Evolutionary conservation across 2,888 invertebrate species (phyloP), one percentile per base, ranked within the genome.

Genomic region (Perithous albicinctus): DNA sequence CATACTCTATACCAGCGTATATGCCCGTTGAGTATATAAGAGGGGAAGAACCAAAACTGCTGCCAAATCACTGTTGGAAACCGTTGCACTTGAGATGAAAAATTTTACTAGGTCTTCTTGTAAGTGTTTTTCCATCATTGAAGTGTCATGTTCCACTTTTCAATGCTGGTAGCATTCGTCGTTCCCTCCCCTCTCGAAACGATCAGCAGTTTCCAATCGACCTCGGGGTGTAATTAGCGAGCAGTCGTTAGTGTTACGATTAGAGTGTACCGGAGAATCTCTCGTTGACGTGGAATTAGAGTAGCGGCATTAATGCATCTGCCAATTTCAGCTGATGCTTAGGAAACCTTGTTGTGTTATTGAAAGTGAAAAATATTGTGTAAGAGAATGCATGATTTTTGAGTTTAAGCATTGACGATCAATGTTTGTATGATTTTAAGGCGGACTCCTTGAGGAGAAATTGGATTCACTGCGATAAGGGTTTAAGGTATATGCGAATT

Each of bases 161-260:
- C 35, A 3, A 7, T 48, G 7, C 43, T 64, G n/a, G n/a, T 43
- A 23, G 29, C 23, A 43, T 43, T 43, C 5, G 5, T 15, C n/a
- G n/a, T n/a, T n/a, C 15, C 32, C 41, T 23, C 32, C 74, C 41
- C 59, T 78, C n/a, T n/a, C n/a, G n/a, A n/a, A n/a, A n/a, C 75
- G 12, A 59, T 78, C 73, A 48, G 46, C 67, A 23, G 61, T 46
- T 80, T 77, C 74, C 72, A 85, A 85, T 85, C 81, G 83, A 81
- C 85, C 84, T 84, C 82, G 75, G 79, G 76, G 59, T 63, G 64
- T 78, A 85, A 85, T 85, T 85, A 85, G 81, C 85, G 73, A 74
- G 61, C 63, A 56, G 79, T 80, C 82, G 83, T 84, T 85, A 85
- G 84, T 85, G 85, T 85, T 81, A 85, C 84, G 85, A 85, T 85